phyloP scores from a whole-genome alignment of 2,113 vertebrate species.

The Eonycteris spelaea region DNA sequence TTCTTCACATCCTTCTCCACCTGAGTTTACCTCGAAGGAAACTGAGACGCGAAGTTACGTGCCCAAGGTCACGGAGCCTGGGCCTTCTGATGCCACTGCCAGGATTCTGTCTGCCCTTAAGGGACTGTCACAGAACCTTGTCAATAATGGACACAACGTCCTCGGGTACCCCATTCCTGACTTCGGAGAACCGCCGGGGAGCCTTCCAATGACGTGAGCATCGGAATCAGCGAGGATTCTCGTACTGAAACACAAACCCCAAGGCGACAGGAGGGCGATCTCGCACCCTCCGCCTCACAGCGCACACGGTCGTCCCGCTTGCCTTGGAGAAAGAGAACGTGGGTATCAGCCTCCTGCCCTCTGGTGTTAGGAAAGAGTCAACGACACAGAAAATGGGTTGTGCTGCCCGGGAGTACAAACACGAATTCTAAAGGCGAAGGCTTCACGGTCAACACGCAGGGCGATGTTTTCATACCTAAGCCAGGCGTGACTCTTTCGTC shows the following conservation, averaged over 20 bases:
- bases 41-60: not conserved
- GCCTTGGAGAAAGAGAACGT: not conserved
- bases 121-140: not conserved
- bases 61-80: not conserved
- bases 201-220: constrained; percentile 12
- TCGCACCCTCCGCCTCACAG: not conserved
- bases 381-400: constrained; percentile 47
- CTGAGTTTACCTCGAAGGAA: not conserved
- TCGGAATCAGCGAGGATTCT: constrained; percentile 2
- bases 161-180: constrained; percentile 50
- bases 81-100: not conserved
- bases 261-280: not conserved
- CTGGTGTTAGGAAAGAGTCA: constrained; percentile 39
- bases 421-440: not conserved
- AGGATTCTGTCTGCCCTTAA: not conserved
- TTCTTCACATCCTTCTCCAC: not conserved
- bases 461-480: constrained; percentile 4
- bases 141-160: not conserved
- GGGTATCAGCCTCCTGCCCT: not conserved
- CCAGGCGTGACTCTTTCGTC: not conserved
- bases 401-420: not conserved
- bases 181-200: constrained; percentile 33
- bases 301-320: not conserved
- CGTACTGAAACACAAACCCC: not conserved
- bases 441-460: not conserved